Base-by-base conservation (phyloP, 2,797 vertebrate genomes). In the Epinephelus awoara region DNA sequence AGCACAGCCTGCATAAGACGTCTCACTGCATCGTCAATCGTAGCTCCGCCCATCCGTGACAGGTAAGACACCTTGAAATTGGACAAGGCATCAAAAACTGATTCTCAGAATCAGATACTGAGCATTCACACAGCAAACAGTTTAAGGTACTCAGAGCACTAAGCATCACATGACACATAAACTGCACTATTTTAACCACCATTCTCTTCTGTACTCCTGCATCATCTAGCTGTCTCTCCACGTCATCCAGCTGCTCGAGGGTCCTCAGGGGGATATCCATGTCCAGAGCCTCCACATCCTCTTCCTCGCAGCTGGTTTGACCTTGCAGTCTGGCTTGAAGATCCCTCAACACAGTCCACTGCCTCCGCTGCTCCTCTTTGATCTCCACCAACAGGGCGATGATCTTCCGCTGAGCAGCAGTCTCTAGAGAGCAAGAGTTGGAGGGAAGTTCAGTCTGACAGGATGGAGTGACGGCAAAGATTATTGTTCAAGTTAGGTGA, bases 21-120 rank as follows among this genome's bases (percentile, higher is more conserved):
- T 29, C 90, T 84, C 50, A 91, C 92, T 2, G 92, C 93, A 19
- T 93, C 92, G 42, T 92, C 77, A 2, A 94, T 87, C 0, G 91
- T 91, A 55, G 91, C 93, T 9, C 92, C 92, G 6, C 92, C 92
- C 91, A 94, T 91, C 18, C 88, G 77, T 4, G 92, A 93, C 23
- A 94, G 84, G 71, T 89, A 92, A 27, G 82, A 92, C 65, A 92
- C 93, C 93, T 93, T 63, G 27, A 51, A 49, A 70, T 64, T 64
- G 4, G 54, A 77, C 34, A 65, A 27, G 58, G 25, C 19, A 19
- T 71, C 10, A 44, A 52, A 23, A 13, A 42, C 14, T n/a, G 40
- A 21, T 72, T 63, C 42, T 50, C 21, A 44, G 7, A 29, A 29
- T 29, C 4, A 50, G 15, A 21, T n/a, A 25, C 19, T 23, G 10